phyloP scores from a whole-genome alignment of 2,797 vertebrate genomes.

The Thamnophis elegans region DNA sequence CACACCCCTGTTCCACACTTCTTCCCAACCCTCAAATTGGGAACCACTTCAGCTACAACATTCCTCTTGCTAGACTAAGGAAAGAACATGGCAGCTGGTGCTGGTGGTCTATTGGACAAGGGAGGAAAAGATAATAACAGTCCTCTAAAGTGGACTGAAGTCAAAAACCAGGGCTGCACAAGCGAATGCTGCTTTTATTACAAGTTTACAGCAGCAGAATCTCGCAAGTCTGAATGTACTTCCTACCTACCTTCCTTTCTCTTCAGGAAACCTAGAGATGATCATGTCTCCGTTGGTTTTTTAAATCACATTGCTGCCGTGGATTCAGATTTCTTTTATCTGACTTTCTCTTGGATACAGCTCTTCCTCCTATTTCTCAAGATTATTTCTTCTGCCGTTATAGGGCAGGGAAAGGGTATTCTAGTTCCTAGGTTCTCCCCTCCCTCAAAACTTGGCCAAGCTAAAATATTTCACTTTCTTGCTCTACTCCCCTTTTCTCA shows the following conservation, averaged over 20 bases:
- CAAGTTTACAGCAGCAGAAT: neutral
- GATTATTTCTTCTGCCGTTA: neutral
- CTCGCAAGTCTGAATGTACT: neutral
- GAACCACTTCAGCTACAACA: neutral
- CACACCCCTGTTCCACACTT: too few relatives aligned
- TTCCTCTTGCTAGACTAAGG: neutral
- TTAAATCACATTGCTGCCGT: neutral
- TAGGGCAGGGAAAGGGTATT: neutral
- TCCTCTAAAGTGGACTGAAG: neutral
- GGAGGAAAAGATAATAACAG: neutral
- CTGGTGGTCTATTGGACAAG: neutral
- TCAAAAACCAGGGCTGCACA: neutral
- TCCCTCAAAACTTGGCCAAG: neutral
- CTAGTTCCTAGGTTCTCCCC: neutral
- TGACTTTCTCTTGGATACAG: neutral
- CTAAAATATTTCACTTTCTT: neutral
- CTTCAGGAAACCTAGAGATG: neutral
- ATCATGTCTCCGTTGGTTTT: neutral
- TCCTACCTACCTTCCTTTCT: neutral
- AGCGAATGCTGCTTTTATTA: neutral
- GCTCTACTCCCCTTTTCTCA: neutral
- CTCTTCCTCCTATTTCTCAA: neutral
- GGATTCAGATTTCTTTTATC: neutral
- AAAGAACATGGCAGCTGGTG: neutral
- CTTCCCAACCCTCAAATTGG: neutral